phyloP scores from a whole-genome alignment of 2,797 vertebrate genomes.

The Sebastes hopkinsi region DNA sequence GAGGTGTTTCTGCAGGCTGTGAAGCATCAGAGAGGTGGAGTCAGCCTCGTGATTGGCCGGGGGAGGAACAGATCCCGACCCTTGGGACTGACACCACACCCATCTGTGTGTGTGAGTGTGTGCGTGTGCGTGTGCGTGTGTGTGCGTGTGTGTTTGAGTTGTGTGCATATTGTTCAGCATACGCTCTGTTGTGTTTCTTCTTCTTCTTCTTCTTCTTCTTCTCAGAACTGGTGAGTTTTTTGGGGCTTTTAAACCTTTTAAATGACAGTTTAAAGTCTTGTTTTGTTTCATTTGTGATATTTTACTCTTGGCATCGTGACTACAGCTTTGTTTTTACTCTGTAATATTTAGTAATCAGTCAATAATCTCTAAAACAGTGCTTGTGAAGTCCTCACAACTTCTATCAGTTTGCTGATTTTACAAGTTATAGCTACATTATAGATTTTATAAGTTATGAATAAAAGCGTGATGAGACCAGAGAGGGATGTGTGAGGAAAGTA shows the following conservation, averaged over 20 bases:
- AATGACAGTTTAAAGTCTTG: not conserved
- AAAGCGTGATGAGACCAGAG: not conserved
- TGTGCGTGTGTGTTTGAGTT: not conserved
- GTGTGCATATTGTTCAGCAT: not conserved
- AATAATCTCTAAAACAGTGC: not conserved
- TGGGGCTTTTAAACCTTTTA: not conserved
- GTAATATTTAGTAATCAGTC: not conserved
- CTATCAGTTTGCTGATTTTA: not conserved
- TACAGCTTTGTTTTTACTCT: not conserved
- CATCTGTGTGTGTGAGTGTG: conserved; percentile 35
- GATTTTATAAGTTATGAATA: no score
- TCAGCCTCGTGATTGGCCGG: conserved; percentile 42
- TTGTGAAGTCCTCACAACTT: not conserved
- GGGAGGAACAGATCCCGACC: conserved; percentile 42
- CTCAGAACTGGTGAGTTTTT: conserved; percentile 53
- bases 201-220: not conserved
- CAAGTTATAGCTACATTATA: not conserved
- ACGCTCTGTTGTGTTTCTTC: conserved; percentile 28
- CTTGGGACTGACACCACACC: conserved; percentile 71
- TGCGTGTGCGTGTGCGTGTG: conserved; percentile 5
- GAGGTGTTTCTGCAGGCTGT: conserved; percentile 63
- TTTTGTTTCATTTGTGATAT: not conserved
- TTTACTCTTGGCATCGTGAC: not conserved
- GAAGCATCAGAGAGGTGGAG: conserved; percentile 66
- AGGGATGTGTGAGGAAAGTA: not conserved